Conservation (phyloP, 2,888 invertebrate genomes). For the Anticlea derivata region DNA sequence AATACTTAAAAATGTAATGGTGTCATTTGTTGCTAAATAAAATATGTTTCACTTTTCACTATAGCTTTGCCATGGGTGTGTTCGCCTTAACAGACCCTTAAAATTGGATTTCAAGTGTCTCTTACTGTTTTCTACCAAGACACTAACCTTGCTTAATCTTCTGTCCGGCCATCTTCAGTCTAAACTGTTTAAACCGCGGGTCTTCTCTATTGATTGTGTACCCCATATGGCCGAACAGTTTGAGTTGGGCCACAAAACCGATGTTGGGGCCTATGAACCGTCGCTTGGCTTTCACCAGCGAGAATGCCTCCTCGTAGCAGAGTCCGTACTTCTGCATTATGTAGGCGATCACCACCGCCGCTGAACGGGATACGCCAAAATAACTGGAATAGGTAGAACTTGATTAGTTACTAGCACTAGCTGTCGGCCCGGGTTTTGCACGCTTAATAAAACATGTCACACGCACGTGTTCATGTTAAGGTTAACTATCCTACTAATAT, state of each 20-base stretch:
- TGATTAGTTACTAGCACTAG: too few species aligned
- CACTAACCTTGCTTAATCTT: constrained; percentile 88
- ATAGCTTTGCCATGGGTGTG: too few species aligned
- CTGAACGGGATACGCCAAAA: constrained; percentile 95
- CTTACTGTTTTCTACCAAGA: too few species aligned
- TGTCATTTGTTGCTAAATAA: too few species aligned
- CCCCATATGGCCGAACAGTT: constrained; percentile 91
- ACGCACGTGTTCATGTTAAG: too few species aligned
- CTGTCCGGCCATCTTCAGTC: constrained; percentile 91
- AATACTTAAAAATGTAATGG: too few species aligned
- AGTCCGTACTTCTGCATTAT: constrained; percentile 93
- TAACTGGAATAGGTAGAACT: constrained; percentile 83
- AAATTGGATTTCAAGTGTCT: too few species aligned
- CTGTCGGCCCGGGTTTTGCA: too few species aligned
- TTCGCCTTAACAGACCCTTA: too few species aligned
- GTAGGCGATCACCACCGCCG: constrained; percentile 93
- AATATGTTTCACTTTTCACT: too few species aligned
- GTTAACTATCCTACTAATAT: too few species aligned
- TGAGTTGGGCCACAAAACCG: constrained; percentile 91
- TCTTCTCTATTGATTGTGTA: constrained; percentile 87
- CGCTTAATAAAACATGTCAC: too few species aligned
- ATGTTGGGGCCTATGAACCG: constrained; percentile 90
- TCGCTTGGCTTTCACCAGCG: constrained; percentile 87
- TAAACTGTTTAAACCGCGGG: constrained; percentile 89
- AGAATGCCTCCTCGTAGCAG: constrained; percentile 88